Conservation (phyloP, 2,113 vertebrate genomes). For the Zosterops japonicus region DNA sequence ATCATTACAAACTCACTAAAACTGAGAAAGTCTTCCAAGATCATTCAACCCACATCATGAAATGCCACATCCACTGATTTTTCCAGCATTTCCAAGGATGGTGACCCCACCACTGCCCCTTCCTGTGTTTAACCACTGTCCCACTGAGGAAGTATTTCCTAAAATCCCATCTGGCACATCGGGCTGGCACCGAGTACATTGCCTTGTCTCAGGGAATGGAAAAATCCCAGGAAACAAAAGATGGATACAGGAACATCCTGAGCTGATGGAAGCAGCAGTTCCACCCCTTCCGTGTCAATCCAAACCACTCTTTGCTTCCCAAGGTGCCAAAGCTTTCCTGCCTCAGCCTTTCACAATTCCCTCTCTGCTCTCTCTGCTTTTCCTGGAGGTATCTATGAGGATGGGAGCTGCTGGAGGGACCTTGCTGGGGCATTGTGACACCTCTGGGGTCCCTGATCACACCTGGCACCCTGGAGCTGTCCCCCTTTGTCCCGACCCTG, state of each 20-base stretch:
- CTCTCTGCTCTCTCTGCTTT: neutral
- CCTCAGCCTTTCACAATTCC: neutral
- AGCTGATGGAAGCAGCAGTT: neutral
- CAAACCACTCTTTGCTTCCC: neutral
- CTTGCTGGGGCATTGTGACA: accelerated
- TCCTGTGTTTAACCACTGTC: neutral
- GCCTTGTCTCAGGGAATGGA: neutral
- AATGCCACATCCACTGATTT: neutral
- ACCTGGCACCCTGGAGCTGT: accelerated
- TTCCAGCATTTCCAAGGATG: neutral
- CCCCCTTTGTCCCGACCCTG: neutral
- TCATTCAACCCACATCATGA: too few relatives aligned
- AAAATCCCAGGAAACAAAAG: neutral
- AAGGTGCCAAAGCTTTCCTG: neutral
- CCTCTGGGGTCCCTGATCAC: neutral
- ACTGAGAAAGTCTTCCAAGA: neutral
- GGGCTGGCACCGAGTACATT: neutral
- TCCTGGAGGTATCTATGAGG: neutral
- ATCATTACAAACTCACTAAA: neutral
- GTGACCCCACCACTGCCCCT: neutral
- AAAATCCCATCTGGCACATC: neutral
- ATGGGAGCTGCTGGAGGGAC: neutral
- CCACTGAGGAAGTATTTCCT: neutral
- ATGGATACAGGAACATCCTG: neutral
- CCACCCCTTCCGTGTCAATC: neutral